These are phyloP conservation scores for Sebastes kiyomatsui DNA, from an alignment of 2,797 vertebrate genomes.

Conservation along the genomic window DNA sequence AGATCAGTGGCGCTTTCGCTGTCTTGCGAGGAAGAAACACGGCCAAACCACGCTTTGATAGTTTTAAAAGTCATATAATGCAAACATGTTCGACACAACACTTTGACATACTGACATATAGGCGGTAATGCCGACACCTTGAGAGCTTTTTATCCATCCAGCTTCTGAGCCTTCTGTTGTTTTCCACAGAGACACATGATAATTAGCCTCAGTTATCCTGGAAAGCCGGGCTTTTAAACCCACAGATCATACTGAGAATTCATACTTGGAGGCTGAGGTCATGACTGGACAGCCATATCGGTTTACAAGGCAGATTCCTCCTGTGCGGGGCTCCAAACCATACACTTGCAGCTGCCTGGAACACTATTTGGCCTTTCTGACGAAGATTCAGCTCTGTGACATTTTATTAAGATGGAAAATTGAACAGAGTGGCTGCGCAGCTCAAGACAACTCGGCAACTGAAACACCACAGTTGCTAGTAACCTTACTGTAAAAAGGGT, in stretches of 20 bases:
- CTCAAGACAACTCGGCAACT: constrained; percentile 14
- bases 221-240: constrained; percentile 70
- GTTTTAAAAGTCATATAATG: background rate
- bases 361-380: constrained; percentile 30
- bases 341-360: constrained; percentile 61
- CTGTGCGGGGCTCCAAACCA: constrained; percentile 57
- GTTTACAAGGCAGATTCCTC: constrained; percentile 78
- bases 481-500: background rate
- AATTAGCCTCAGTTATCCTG: constrained; percentile 72
- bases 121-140: constrained; percentile 14
- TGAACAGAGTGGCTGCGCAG: constrained; percentile 6
- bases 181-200: constrained; percentile 61
- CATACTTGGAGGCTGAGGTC: constrained; percentile 82
- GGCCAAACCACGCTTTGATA: constrained; percentile 4
- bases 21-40: constrained; percentile 3
- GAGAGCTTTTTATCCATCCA: constrained; percentile 42
- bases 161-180: constrained; percentile 30
- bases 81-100: background rate
- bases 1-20: background rate
- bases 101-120: background rate
- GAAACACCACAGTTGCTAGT: background rate
- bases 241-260: constrained; percentile 64
- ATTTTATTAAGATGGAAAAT: constrained; percentile 53
- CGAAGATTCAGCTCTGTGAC: constrained; percentile 38
- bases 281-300: constrained; percentile 75